Base-by-base conservation (phyloP, 2,797 vertebrate species). In the Centroberyx gerrardi region DNA sequence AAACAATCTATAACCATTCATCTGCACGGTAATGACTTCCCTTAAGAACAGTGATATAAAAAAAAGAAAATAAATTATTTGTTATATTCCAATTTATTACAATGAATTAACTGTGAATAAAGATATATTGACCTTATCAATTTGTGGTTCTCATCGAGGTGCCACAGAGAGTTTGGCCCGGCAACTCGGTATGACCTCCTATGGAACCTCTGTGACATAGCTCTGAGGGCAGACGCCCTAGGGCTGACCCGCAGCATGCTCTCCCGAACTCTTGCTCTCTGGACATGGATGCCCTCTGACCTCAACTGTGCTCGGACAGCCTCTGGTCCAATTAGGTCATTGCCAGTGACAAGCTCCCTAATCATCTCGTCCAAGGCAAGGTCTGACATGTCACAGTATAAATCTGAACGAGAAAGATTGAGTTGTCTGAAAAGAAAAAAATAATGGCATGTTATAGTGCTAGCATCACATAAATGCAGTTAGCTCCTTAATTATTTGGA, bases 121-220 rank as follows among this genome's bases (percentile, higher is more conserved):
- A 18, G 12, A 31, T 15, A 58, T 14, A 58, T 61, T 22, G 22
- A 61, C 44, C 62, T 48, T 48, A 63, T 63, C 9, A 33, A 3
- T 14, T 58, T 58, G 55, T 58, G 55, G 55, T 58, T 58, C 3
- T 8, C 55, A 33, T 31, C 42, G 10, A 46, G 18, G 62, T 42
- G 28, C 44, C 62, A 55, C 22, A 28, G 14, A 29, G 53, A 55
- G 8, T 63, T 28, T 8, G 8, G 42, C 62, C 3, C 8, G 9
- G 42, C 46, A 63, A 27, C 18, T 22, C 0, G 2, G 17, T 53
- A 5, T 40, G n/a, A n/a, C n/a, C n/a, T n/a, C n/a, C n/a, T 67
- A 9, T 40, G 38, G 49, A n/a, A n/a, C 18, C 49, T 67, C 52
- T 42, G 51, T 8, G 14, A 27, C 53, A 68, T 15, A 2, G 51